Evolutionary conservation across 2,113 vertebrate genomes (phyloP).

Genomic region (Toxotes chatareus): DNA sequence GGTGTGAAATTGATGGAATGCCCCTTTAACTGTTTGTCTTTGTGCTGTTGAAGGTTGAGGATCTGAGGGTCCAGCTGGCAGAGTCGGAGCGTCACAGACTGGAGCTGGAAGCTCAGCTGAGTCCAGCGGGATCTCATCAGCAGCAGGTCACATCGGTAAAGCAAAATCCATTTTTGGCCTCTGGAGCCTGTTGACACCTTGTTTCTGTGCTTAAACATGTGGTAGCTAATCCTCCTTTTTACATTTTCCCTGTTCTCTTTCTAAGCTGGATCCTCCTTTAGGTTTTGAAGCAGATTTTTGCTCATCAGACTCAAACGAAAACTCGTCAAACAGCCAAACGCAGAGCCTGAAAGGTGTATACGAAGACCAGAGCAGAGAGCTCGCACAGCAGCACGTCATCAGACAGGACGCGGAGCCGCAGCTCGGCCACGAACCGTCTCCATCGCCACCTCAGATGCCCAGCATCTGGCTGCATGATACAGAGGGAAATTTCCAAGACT

Average conservation of each 20-base stretch:
- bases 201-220: background rate
- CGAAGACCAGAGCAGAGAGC: conserved; percentile 37
- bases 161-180: background rate
- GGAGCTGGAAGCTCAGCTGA: conserved; percentile 65
- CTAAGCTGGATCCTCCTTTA: conserved; percentile 42
- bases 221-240: background rate
- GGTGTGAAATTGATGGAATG: background rate
- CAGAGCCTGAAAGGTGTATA: conserved; percentile 40
- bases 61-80: conserved; percentile 72
- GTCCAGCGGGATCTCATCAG: background rate
- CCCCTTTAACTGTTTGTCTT: background rate
- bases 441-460: conserved; percentile 25
- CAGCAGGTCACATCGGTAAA: conserved; percentile 43
- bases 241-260: background rate
- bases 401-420: conserved; percentile 45
- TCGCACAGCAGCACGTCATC: conserved; percentile 42
- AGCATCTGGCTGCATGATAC: conserved; percentile 56
- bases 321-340: conserved; percentile 11
- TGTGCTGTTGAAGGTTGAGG: conserved; percentile 70
- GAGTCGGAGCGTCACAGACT: conserved; percentile 56
- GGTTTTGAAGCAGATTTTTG: conserved; percentile 33
- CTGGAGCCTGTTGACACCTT: background rate
- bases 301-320: conserved; percentile 14
- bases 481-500: conserved; percentile 37
- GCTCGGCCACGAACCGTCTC: background rate